Conservation (phyloP, 2,888 invertebrate genomes). For the Limnephilus lunatus region DNA sequence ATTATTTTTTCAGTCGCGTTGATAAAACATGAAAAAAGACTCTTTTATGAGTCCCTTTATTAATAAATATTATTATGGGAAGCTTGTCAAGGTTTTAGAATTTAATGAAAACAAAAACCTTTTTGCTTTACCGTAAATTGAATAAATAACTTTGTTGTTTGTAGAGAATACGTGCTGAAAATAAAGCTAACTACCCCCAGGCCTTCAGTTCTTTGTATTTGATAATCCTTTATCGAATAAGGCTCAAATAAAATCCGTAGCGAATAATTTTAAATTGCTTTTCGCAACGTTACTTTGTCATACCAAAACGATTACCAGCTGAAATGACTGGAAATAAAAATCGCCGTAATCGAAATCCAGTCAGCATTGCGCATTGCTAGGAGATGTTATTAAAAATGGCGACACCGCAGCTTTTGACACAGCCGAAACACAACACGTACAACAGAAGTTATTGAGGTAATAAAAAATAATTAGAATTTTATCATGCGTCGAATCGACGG, state of each 20-base stretch:
- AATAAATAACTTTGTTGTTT: background rate
- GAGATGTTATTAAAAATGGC: background rate
- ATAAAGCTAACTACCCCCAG: background rate
- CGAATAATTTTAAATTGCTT: background rate
- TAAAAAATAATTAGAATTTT: constrained; percentile 44
- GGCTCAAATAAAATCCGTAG: background rate
- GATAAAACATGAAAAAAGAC: background rate
- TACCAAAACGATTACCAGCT: background rate
- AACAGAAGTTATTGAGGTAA: background rate
- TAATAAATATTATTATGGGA: background rate
- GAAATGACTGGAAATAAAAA: background rate
- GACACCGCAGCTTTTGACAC: constrained; percentile 3
- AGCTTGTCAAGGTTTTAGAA: background rate
- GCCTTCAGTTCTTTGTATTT: background rate
- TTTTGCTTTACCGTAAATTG: background rate
- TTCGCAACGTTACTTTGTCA: background rate
- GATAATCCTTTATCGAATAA: background rate
- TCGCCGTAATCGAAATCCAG: background rate
- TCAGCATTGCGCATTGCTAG: background rate
- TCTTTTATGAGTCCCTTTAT: background rate
- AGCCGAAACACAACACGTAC: constrained; percentile 9
- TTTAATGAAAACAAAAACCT: background rate
- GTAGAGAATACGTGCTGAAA: background rate
- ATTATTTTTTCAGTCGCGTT: background rate
- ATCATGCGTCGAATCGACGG: constrained; percentile 21